Conservation (phyloP, 1,140 invertebrate genomes). For the Cydia strobilella region DNA sequence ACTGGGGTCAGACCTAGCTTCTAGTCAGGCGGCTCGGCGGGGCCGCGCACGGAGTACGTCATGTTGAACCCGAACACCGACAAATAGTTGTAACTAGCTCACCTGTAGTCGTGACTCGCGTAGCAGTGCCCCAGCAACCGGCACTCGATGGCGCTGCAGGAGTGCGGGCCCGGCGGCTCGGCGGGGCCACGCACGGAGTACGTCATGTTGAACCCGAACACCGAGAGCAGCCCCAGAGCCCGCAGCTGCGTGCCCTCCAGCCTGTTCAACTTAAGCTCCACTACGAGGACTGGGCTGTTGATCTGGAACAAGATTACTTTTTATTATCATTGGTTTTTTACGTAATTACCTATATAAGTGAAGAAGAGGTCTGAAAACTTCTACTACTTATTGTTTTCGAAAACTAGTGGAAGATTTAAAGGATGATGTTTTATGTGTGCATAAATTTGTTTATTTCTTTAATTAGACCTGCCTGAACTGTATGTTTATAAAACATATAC, state of each 20-base stretch:
- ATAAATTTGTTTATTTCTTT: too few species aligned
- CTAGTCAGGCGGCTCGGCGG: too few species aligned
- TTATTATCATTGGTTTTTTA: too few species aligned
- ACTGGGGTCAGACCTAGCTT: background rate
- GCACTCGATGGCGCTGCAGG: constrained; percentile 89
- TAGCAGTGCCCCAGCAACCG: constrained; percentile 92
- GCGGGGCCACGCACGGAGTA: constrained; percentile 86
- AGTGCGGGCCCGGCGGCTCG: constrained; percentile 77
- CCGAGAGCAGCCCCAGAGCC: constrained; percentile 89
- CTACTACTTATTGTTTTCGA: too few species aligned
- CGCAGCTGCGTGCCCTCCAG: constrained; percentile 91
- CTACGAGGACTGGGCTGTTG: constrained; percentile 87
- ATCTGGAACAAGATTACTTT: constrained; percentile 78
- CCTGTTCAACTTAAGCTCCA: constrained; percentile 87
- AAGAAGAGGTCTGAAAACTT: too few species aligned
- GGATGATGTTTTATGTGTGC: too few species aligned
- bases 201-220: constrained; percentile 96
- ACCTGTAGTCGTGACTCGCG: constrained; percentile 85
- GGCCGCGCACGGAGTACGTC: too few species aligned
- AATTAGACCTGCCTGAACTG: too few species aligned
- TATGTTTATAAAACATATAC: too few species aligned
- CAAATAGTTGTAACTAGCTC: constrained; percentile 76
- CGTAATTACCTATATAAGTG: too few species aligned
- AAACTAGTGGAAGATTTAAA: too few species aligned
- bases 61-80: constrained; percentile 95